These are phyloP conservation scores for Halcyon malimbica DNA, from an alignment of 2,113 vertebrate species.

Conservation along the genomic window DNA sequence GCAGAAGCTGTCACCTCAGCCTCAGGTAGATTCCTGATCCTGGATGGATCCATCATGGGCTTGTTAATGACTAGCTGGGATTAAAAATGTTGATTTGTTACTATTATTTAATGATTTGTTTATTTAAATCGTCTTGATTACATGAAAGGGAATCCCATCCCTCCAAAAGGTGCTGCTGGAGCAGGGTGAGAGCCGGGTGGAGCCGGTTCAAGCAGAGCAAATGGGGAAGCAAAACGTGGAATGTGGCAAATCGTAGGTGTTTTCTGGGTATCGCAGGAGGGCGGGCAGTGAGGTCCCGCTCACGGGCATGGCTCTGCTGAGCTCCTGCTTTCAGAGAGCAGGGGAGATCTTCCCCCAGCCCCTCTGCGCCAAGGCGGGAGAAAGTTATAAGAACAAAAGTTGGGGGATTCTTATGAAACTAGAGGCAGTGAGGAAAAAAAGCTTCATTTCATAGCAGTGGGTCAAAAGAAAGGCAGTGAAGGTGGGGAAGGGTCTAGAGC, in stretches of 20 bases:
- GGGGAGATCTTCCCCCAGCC: neutral
- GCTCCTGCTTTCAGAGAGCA: neutral
- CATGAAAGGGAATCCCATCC: neutral
- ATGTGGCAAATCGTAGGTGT: neutral
- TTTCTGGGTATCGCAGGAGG: neutral
- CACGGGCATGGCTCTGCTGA: accelerated
- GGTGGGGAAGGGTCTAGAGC: neutral
- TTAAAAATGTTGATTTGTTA: neutral
- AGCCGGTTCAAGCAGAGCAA: neutral
- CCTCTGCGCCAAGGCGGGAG: neutral
- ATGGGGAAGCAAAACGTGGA: neutral
- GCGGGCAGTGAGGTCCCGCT: accelerated
- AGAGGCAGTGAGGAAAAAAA: neutral
- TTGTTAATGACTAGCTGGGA: neutral
- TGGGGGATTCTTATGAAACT: neutral
- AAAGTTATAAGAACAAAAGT: neutral
- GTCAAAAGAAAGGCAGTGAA: neutral
- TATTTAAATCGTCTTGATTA: neutral
- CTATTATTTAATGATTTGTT: neutral
- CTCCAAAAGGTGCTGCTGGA: neutral
- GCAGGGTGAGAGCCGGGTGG: neutral
- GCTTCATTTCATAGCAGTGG: accelerated
- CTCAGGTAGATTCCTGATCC: neutral
- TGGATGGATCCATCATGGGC: neutral
- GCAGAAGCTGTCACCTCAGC: neutral